Base-by-base conservation (phyloP, 2,797 vertebrate species). In the Sebastes nivosus region DNA sequence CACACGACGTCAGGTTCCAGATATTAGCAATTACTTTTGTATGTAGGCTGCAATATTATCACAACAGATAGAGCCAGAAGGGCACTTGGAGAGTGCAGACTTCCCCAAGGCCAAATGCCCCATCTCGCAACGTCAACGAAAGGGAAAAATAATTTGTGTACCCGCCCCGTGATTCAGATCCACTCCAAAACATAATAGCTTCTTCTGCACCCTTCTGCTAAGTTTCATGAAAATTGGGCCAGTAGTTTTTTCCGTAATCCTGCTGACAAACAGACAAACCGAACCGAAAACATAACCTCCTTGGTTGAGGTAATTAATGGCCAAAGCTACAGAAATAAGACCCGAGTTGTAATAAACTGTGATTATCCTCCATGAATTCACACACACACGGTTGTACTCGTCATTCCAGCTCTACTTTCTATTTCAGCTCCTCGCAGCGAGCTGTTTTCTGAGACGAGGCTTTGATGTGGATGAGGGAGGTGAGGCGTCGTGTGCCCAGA, bases 381-480 rank as follows among this genome's bases (percentile, higher is more conserved):
- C 83, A 85, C 4, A 59, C 75, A 52, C 65, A 36, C 5, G 57
- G 76, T 30, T 87, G 86, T 72, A 67, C 73, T 90, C 67, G 77
- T 76, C 86, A 82, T 82, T 87, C 55, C 74, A 71, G 68, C 88
- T 87, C 80, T 29, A 80, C 77, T 83, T 92, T 87, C 84, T 87
- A 73, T 83, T 91, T 85, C 57, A 27, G 80, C 81, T 83, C 55
- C 77, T 92, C 71, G 30, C 79, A 82, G 75, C 32, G 60, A 85
- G 82, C 77, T 68, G 70, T 78, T 90, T 89, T 80, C 84, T 72
- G 82, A 89, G 78, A 78, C 60, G 3, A 50, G 73, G 59, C 94
- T 95, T 93, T 93, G 92, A 94, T 92, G 90, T 86, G 67, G 73
- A 87, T 36, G 77, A 76, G 70, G 83, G 85, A 83, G 84, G 87